Evolutionary conservation across 2,113 vertebrate genomes (phyloP).

Genomic region (Suricata suricatta): DNA sequence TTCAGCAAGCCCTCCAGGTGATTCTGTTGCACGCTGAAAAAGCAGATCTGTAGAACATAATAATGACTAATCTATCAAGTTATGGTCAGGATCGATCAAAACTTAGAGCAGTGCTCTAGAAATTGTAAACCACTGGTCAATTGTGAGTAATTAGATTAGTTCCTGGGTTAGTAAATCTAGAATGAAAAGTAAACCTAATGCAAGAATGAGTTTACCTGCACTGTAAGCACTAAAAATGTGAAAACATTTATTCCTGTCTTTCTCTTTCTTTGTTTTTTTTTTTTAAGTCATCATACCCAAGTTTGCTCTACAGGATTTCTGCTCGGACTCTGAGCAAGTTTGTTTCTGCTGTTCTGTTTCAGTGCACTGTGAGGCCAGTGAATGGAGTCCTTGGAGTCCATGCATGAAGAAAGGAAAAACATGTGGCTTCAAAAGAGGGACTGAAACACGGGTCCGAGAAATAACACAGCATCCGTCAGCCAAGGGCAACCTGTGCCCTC

Average conservation of each 20-base stretch:
- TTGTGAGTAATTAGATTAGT: background rate
- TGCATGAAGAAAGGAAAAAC: conserved; percentile 93
- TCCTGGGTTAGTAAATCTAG: background rate
- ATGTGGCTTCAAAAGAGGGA: conserved; percentile 95
- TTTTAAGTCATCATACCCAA: background rate
- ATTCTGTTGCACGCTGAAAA: background rate
- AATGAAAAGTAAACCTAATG: background rate
- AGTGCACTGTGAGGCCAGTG: conserved; percentile 96
- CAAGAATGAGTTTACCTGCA: background rate
- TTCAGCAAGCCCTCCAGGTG: background rate
- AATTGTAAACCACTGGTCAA: background rate
- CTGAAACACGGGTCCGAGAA: conserved; percentile 93
- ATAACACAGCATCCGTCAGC: conserved; percentile 91
- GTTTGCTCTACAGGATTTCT: background rate
- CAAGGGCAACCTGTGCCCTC: conserved; percentile 91
- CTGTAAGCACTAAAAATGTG: background rate
- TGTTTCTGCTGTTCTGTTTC: conserved; percentile 79
- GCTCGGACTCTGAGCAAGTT: background rate
- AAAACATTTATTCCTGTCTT: background rate
- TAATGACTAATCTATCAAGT: background rate
- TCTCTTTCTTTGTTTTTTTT: background rate
- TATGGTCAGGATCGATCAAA: background rate
- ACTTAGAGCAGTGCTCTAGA: background rate
- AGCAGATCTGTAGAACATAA: background rate
- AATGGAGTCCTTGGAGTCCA: conserved; percentile 95